Base-by-base conservation (phyloP, 1,140 invertebrate species). In the Macrobrachium rosenbergii region DNA sequence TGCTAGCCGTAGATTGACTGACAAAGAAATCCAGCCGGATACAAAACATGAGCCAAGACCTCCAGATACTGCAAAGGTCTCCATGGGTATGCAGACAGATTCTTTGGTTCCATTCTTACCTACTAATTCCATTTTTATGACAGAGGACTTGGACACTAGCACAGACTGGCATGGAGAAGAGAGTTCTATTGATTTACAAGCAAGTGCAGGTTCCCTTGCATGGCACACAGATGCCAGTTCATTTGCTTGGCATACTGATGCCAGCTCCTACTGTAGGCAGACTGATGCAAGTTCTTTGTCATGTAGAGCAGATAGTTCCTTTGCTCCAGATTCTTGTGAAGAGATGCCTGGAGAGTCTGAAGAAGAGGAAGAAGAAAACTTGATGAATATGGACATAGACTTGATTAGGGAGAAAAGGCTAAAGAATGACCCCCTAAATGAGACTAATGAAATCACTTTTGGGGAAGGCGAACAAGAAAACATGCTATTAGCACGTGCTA, bases 1-100 rank as follows among this genome's bases (percentile, higher is more conserved):
- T 52, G 7, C 52, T 52, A 52, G 52, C 6, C 52, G 52, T 5
- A 52, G 12, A 52, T 52, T 52, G 52, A 52, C 52, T 52, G 52
- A 52, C 52, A 52, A 52, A 52, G 52, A 52, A 12, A 52, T 52
- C 12, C 52, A 52, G 52, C 52, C 0, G 52, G 52, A 52, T 52
- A 52, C 52, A 52, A 52, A 52, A 8, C 52, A 52, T 52, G 52
- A 52, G 52, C 52, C 52, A 52, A 52, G 52, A 5, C 52, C 52
- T 52, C 78, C 83, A 5, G 58, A 60, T 5, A 69, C 58, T 19
- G 81, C 69, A 21, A 87, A 87, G 59, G 59, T 87, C 2, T 87
- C 85, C 64, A 87, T 87, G 85, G 85, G 52, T 12, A 87, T 87
- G 72, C 85, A 87, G 78, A 87, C 85, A 0, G 78, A 87, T 5